Conservation (phyloP, 1,140 invertebrate species). For the Brachionus paranguensis region DNA sequence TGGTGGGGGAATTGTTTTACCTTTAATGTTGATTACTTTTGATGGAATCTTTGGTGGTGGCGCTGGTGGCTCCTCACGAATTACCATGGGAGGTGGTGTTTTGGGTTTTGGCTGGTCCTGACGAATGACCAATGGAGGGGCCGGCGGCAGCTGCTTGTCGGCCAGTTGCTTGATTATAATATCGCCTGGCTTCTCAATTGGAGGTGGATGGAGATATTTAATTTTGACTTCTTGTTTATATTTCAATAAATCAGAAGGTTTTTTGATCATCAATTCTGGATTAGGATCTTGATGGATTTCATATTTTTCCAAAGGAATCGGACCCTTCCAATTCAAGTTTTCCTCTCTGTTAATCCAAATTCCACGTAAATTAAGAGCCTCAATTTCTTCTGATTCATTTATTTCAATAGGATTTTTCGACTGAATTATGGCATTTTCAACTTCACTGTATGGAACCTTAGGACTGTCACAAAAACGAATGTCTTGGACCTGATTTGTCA, state of each 20-base stretch:
- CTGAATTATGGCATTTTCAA: neutral
- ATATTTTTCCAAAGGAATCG: constrained; percentile 24
- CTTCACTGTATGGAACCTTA: neutral
- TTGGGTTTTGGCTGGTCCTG: neutral
- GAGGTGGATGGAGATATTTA: constrained; percentile 25
- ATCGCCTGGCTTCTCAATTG: neutral
- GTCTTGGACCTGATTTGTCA: neutral
- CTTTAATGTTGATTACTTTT: neutral
- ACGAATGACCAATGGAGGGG: constrained; percentile 13
- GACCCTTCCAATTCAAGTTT: constrained; percentile 20
- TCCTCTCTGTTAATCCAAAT: neutral
- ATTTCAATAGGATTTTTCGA: neutral
- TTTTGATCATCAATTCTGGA: constrained; percentile 11
- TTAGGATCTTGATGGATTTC: constrained; percentile 4
- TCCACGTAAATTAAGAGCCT: neutral
- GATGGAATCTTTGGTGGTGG: constrained; percentile 27
- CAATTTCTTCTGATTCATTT: neutral
- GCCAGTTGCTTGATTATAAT: constrained; percentile 13
- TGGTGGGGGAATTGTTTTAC: constrained; percentile 29
- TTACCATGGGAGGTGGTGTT: neutral
- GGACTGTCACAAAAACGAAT: constrained; percentile 8
- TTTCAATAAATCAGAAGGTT: neutral
- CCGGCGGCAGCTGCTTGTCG: neutral
- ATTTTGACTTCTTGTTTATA: constrained; percentile 30
- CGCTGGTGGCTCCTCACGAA: constrained; percentile 6